Evolutionary conservation across 2,888 invertebrate species (phyloP), one percentile per base, ranked within the genome.

Genomic region (Agriopis aurantiaria): DNA sequence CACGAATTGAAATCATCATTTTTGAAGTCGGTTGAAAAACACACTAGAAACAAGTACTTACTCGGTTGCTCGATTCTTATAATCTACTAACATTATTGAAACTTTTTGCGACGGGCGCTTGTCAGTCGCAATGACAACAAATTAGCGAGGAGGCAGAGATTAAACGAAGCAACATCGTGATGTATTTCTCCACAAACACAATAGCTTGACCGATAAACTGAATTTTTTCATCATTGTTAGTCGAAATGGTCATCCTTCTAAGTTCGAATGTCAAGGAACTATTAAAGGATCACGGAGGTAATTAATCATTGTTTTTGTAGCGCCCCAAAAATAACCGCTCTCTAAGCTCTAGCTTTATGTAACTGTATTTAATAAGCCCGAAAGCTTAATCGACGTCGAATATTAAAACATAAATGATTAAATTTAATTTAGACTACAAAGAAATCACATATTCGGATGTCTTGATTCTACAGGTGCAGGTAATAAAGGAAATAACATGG

Each of bases 261-360:
- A 78, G 74, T 81, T 82, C 75, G 76, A 82, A 86, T 83, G 87
- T 89, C 88, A 86, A 87, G 80, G 84, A 88, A 85, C 87, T 84
- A 82, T 82, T 82, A 78, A 71, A 84, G 83, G 84, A 86, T 82
- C 80, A 82, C 78, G 84, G 79, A 80, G 75, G 85, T 82, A 84
- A 93, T 92, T 86, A 85, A 91, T 93, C 91, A 90, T 86, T 80
- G 86, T 90, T 91, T 91, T 91, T 91, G 88, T 88, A 84, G 79
- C 82, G 77, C 72, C 74, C 75, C 82, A 85, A 79, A 75, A 84
- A 84, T 84, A 84, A 81, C 80, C 81, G 79, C 80, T 61, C 51
- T 51, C 80, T 81, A 80, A 83, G 78, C 75, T 83, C 84, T 81
- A 82, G 78, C 70, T 75, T 80, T 75, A 57, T 75, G 80, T 90